A percentile compares a stretch with the other conserved stretches of the same genome.
phyloP scores from a whole-genome alignment of 2,113 vertebrate genomes.

The Tachysurus fulvidraco region DNA sequence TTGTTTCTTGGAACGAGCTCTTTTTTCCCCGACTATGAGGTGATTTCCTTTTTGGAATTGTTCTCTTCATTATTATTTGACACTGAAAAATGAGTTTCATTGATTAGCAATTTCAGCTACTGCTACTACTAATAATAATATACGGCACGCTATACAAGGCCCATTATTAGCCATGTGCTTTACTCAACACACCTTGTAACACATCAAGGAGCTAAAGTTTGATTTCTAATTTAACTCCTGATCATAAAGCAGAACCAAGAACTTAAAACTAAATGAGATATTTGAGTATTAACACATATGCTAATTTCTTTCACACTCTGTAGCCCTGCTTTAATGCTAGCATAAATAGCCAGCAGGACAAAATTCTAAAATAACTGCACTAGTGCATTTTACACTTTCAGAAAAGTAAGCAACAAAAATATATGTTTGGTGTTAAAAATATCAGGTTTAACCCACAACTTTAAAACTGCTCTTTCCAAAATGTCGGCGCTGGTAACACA shows the following conservation, averaged over 20 bases:
- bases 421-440: neutral
- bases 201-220: neutral
- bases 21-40: neutral
- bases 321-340: neutral
- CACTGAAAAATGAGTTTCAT: neutral
- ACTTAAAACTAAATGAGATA: neutral
- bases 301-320: neutral
- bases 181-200: too few relatives aligned
- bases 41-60: neutral
- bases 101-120: neutral
- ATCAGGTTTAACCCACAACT: too few relatives aligned
- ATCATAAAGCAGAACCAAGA: too few relatives aligned
- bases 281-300: neutral
- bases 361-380: too few relatives aligned
- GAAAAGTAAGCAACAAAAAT: neutral
- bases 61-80: neutral
- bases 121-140: neutral
- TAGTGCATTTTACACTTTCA: neutral
- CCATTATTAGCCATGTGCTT: neutral
- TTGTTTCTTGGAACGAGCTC: conserved; percentile 59
- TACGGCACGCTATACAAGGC: neutral
- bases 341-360: too few relatives aligned
- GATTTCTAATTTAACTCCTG: neutral
- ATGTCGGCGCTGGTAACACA: neutral
- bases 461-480: neutral